Evolutionary conservation across 2,888 invertebrate genomes (phyloP).

Genomic region (Drosophila nigricruria): DNA sequence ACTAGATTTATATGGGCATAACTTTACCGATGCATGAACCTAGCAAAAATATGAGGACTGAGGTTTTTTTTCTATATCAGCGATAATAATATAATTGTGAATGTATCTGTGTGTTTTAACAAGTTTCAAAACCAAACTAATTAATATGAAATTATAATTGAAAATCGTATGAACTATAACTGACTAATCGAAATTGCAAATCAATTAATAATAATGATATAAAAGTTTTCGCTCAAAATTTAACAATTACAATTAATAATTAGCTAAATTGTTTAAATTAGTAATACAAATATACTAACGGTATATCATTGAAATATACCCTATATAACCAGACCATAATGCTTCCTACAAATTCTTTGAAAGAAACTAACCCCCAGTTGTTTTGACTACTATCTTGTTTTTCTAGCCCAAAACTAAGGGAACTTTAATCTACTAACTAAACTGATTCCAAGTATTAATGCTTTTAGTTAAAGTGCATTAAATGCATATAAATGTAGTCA

Average conservation of each 20-base stretch:
- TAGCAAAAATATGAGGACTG: conserved; percentile 41
- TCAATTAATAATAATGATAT: conserved; percentile 22
- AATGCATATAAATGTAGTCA: conserved; percentile 78
- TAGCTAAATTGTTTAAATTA: conserved; percentile 39
- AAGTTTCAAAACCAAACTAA: conserved; percentile 20
- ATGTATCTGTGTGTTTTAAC: conserved; percentile 52
- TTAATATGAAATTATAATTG: conserved; percentile 7
- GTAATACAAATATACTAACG: conserved; percentile 21
- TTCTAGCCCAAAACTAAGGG: conserved; percentile 14
- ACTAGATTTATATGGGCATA: conserved; percentile 22
- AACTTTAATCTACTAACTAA: conserved; percentile 31
- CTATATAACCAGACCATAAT: conserved; percentile 34
- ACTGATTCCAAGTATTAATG: conserved; percentile 63
- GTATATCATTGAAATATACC: conserved; percentile 15
- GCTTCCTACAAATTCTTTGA: conserved; percentile 58
- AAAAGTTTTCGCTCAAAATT: conserved; percentile 47
- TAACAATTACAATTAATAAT: conserved; percentile 23
- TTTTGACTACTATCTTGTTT: conserved; percentile 3
- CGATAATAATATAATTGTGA: conserved; percentile 35
- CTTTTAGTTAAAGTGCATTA: conserved; percentile 76
- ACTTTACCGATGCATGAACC: conserved; percentile 20
- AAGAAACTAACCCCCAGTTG: conserved; percentile 35
- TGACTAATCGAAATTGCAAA: conserved; percentile 42
- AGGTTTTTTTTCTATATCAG: conserved; percentile 11
- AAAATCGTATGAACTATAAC: conserved; percentile 22